Conservation (phyloP, 37 sponge, comb jelly and placozoan genomes). For the Oscarella lobularis region DNA sequence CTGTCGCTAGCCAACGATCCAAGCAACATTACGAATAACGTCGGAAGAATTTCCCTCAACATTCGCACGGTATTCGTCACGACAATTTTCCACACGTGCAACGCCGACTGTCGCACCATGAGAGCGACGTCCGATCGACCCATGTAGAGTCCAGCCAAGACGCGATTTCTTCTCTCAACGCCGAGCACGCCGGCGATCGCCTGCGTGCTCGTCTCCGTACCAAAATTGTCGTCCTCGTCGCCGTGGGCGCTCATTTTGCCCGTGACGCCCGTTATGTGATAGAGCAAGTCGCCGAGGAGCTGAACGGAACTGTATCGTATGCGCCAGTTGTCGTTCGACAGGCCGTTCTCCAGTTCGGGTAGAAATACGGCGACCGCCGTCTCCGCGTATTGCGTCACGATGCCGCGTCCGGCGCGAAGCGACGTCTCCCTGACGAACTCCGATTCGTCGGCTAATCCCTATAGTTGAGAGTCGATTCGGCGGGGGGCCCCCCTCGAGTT, state of each 20-base stretch:
- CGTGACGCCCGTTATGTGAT: conserved; percentile 77
- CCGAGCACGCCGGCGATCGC: conserved; percentile 61
- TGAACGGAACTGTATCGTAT: conserved; percentile 85
- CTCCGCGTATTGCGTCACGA: conserved; percentile 76
- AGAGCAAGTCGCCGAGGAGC: conserved; percentile 88
- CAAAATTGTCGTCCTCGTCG: conserved; percentile 92
- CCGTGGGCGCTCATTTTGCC: conserved; percentile 97
- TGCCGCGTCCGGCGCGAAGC: conserved; percentile 71
- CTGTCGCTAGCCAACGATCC: conserved; percentile 59
- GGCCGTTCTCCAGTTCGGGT: conserved; percentile 71
- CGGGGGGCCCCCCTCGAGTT: too few species aligned
- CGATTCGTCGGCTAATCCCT: conserved; percentile 47
- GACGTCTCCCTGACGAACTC: conserved; percentile 92
- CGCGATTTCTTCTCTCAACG: conserved; percentile 62
- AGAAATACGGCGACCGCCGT: conserved; percentile 79
- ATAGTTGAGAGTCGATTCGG: neutral
- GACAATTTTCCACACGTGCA: conserved; percentile 98
- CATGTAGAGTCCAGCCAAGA: conserved; percentile 97
- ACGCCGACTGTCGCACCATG: conserved; percentile 81
- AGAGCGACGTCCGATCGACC: conserved; percentile 92
- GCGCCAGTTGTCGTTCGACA: conserved; percentile 92
- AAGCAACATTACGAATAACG: conserved; percentile 66
- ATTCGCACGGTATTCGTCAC: conserved; percentile 89
- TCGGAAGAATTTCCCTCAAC: conserved; percentile 88
- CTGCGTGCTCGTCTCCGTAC: conserved; percentile 68